A percentile compares a stretch with the other conserved stretches of the same genome.
Conservation (phyloP, 2,113 vertebrate species). For the Gopherus flavomarginatus region DNA sequence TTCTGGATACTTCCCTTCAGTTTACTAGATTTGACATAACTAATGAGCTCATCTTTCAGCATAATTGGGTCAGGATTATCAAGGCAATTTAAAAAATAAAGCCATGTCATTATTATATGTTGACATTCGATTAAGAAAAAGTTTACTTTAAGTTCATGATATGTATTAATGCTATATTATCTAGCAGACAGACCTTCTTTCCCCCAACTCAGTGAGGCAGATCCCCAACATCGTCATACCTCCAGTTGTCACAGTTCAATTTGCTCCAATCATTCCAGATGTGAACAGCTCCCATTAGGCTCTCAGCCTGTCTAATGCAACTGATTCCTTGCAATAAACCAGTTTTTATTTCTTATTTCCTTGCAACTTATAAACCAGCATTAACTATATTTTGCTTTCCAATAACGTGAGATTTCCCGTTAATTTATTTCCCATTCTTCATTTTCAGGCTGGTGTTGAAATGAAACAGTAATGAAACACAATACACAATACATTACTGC, state of each 20-base stretch:
- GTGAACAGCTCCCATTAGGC: not conserved
- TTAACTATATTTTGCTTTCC: not conserved
- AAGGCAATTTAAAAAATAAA: not conserved
- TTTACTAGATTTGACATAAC: not conserved
- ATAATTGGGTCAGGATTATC: not conserved
- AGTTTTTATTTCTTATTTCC: not conserved
- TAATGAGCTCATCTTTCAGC: not conserved
- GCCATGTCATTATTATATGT: not conserved
- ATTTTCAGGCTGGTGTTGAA: conserved; percentile 10
- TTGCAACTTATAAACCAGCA: conserved; percentile 5
- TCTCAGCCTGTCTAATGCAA: not conserved
- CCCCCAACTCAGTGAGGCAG: not conserved
- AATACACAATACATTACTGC: not conserved
- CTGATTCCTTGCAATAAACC: no score
- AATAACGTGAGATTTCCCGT: not conserved
- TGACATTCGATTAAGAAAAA: not conserved
- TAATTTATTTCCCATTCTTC: conserved; percentile 1
- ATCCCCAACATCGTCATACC: not conserved
- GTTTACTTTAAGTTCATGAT: not conserved
- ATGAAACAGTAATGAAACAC: conserved; percentile 3
- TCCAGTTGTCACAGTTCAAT: not conserved
- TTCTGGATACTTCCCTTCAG: not conserved
- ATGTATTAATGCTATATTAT: not conserved
- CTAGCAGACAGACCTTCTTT: not conserved
- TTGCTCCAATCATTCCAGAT: not conserved